phyloP scores from a whole-genome alignment of 2,113 vertebrate genomes.

The Pelmatolapia mariae region DNA sequence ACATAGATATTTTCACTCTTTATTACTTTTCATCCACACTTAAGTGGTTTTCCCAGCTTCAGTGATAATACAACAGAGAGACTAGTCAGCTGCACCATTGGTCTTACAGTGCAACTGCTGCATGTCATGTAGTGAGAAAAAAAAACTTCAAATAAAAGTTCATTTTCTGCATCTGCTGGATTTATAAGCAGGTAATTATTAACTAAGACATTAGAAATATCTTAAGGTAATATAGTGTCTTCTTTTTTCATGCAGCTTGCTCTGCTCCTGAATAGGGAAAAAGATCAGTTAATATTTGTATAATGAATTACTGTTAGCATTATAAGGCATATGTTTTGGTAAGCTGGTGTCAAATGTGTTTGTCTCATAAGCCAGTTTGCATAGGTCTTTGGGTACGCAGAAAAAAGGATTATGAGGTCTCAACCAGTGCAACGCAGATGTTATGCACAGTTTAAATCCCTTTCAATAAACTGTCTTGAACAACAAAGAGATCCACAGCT shows the following conservation, averaged over 20 bases:
- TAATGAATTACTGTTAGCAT: accelerated
- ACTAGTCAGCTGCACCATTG: background rate
- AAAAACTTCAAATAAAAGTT: background rate
- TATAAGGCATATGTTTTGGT: background rate
- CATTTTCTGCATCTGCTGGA: background rate
- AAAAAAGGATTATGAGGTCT: background rate
- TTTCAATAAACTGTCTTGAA: background rate
- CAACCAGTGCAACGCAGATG: background rate
- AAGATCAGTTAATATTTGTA: background rate
- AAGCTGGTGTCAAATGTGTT: background rate
- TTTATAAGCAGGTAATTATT: background rate
- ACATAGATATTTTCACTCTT: background rate
- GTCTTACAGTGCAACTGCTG: background rate
- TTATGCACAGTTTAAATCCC: background rate
- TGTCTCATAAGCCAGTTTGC: background rate
- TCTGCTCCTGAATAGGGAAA: background rate
- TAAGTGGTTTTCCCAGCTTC: background rate
- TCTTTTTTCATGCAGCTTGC: background rate
- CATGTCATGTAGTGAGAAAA: background rate
- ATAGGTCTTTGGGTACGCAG: background rate
- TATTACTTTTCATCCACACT: background rate
- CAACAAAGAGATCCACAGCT: background rate
- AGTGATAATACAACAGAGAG: background rate
- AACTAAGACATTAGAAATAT: background rate
- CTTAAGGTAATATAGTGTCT: background rate